Conservation (phyloP, 2,797 vertebrate genomes). For the Hephaestus fuliginosus region DNA sequence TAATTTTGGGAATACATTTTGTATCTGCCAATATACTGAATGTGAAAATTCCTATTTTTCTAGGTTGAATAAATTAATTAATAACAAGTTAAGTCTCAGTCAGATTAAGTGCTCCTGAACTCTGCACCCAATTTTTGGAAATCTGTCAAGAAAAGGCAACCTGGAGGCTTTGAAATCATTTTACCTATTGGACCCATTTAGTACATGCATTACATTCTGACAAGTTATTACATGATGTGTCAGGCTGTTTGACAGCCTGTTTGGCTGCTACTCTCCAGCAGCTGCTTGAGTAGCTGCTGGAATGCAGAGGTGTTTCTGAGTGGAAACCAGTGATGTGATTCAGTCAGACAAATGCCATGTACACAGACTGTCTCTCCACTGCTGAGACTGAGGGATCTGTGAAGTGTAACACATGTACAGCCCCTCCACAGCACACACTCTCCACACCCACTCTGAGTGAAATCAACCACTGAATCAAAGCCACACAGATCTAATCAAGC, state of each 20-base stretch:
- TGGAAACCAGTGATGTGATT: conserved; percentile 54
- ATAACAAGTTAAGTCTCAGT: no score
- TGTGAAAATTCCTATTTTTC: no score
- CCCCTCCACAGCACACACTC: conserved; percentile 55
- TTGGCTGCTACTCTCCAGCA: conserved; percentile 18
- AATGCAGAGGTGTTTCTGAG: conserved; percentile 29
- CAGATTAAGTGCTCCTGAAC: no score
- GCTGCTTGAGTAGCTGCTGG: conserved; percentile 30
- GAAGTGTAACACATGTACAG: conserved; percentile 83
- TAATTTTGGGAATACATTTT: no score
- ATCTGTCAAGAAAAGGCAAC: background rate
- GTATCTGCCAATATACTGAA: no score
- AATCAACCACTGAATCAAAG: conserved; percentile 86
- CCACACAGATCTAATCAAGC: conserved; percentile 85
- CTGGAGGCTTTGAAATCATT: conserved; percentile 9
- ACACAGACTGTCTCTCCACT: conserved; percentile 62
- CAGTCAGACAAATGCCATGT: conserved; percentile 69
- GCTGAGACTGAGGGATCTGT: conserved; percentile 76
- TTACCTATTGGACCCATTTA: conserved; percentile 14
- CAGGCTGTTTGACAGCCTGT: conserved; percentile 17
- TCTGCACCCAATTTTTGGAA: background rate
- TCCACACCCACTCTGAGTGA: conserved; percentile 61
- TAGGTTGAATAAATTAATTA: no score
- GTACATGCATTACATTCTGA: conserved; percentile 12
- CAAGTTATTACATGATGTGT: conserved; percentile 24